Evolutionary conservation across 1,140 invertebrate species (phyloP).

Genomic region (Meloidogyne floridensis): DNA sequence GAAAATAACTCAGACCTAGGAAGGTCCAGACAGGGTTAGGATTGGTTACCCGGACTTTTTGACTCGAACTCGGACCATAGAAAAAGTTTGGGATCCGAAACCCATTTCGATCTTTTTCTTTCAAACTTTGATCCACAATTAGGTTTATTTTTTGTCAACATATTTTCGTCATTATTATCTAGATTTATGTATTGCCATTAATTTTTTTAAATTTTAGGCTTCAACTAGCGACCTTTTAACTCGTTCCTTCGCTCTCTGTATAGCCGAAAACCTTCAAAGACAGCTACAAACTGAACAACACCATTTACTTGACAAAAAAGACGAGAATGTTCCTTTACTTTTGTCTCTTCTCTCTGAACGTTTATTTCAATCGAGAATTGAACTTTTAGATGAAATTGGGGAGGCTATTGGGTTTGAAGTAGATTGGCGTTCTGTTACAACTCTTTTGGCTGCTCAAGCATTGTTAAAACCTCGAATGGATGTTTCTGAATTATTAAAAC

Average conservation of each 20-base stretch:
- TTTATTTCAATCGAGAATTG: slow-evolving; percentile 24
- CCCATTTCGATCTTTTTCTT: too few relatives aligned
- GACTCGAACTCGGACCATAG: too few relatives aligned
- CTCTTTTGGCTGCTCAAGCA: slow-evolving; percentile 36
- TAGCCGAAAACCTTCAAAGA: slow-evolving; percentile 47
- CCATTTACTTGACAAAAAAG: background rate
- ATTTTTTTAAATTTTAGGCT: background rate
- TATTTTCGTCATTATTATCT: too few relatives aligned
- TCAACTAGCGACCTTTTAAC: slow-evolving; percentile 26
- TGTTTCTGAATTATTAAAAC: slow-evolving; percentile 41
- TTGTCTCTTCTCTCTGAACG: slow-evolving; percentile 15
- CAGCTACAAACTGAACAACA: slow-evolving; percentile 4
- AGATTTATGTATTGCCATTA: too few relatives aligned
- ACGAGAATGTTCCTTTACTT: slow-evolving; percentile 15
- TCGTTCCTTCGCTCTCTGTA: slow-evolving; percentile 46
- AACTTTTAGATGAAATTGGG: slow-evolving; percentile 34
- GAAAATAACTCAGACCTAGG: too few relatives aligned
- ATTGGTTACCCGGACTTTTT: too few relatives aligned
- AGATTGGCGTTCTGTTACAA: slow-evolving; percentile 41
- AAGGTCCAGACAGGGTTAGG: too few relatives aligned
- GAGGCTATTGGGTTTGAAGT: slow-evolving; percentile 31
- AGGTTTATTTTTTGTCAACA: too few relatives aligned
- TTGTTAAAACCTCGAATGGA: slow-evolving; percentile 40
- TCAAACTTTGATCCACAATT: too few relatives aligned
- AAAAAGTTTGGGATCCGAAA: too few relatives aligned